Evolutionary conservation across 1,140 invertebrate genomes (phyloP).

Genomic region (Cheumatopsyche charites): DNA sequence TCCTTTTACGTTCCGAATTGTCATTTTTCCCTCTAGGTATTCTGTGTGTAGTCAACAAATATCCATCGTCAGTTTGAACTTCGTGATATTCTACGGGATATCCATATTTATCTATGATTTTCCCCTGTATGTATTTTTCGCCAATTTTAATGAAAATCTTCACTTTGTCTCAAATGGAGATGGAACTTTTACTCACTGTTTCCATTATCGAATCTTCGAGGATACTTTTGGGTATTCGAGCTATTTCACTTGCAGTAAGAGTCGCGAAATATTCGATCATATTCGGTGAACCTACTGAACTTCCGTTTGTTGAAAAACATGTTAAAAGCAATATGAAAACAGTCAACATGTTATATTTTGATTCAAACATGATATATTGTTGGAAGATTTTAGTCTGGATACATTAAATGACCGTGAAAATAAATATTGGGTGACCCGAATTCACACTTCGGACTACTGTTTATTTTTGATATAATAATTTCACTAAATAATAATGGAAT

Average conservation of each 20-base stretch:
- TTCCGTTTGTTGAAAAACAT: background rate
- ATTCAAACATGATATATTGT: background rate
- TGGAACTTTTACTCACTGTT: conserved; percentile 1
- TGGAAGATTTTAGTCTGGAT: no score
- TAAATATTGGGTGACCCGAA: no score
- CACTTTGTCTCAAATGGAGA: no score
- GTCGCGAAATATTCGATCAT: conserved; percentile 10
- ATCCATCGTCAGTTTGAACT: conserved; percentile 61
- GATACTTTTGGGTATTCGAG: conserved; percentile 8
- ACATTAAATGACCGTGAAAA: no score
- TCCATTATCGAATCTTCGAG: conserved; percentile 31
- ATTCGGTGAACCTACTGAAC: background rate
- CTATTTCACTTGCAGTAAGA: background rate
- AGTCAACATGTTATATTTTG: background rate
- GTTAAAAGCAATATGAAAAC: background rate
- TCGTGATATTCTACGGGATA: conserved; percentile 65
- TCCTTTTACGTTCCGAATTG: background rate
- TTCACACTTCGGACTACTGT: no score
- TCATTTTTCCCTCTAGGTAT: conserved; percentile 28
- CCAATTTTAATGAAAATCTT: no score
- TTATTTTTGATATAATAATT: no score
- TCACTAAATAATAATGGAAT: no score
- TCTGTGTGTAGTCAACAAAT: conserved; percentile 62
- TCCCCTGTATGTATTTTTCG: no score
- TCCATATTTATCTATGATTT: conserved; percentile 60